Conservation (phyloP, 2,797 vertebrate genomes). For the Alectoris magna region DNA sequence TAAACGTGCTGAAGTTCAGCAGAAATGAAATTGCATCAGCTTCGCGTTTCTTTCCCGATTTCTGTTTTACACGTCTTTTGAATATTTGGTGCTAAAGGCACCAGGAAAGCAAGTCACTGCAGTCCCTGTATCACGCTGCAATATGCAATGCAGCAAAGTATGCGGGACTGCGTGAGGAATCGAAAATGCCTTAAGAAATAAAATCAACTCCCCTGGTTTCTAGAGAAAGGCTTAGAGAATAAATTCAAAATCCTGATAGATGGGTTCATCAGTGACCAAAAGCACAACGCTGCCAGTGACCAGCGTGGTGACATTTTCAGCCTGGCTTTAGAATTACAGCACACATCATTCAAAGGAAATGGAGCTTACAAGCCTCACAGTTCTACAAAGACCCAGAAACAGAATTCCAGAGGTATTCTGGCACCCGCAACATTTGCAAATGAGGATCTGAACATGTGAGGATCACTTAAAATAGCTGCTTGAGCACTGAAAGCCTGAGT, state of each 20-base stretch:
- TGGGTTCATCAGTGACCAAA: neutral
- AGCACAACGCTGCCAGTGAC: neutral
- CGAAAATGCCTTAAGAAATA: neutral
- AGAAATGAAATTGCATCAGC: neutral
- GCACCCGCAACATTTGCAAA: neutral
- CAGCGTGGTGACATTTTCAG: neutral
- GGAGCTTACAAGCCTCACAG: neutral
- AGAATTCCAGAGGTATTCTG: neutral
- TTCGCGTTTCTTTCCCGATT: neutral
- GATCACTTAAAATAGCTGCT: neutral
- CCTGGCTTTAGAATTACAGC: neutral
- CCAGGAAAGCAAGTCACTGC: neutral
- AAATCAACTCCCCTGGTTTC: neutral
- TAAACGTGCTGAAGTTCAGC: neutral
- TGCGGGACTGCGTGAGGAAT: rapidly evolving
- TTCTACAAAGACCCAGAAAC: neutral
- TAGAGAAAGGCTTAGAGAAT: neutral
- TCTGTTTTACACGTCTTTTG: neutral
- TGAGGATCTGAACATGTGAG: neutral
- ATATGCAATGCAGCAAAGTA: neutral
- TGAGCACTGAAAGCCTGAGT: neutral
- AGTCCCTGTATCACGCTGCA: neutral
- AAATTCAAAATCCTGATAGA: neutral
- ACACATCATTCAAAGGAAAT: neutral
- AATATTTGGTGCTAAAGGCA: neutral